Evolutionary conservation across 2,113 vertebrate genomes (phyloP), one percentile per base, ranked within the genome.

Genomic region (Epinephelus cyanopodus): DNA sequence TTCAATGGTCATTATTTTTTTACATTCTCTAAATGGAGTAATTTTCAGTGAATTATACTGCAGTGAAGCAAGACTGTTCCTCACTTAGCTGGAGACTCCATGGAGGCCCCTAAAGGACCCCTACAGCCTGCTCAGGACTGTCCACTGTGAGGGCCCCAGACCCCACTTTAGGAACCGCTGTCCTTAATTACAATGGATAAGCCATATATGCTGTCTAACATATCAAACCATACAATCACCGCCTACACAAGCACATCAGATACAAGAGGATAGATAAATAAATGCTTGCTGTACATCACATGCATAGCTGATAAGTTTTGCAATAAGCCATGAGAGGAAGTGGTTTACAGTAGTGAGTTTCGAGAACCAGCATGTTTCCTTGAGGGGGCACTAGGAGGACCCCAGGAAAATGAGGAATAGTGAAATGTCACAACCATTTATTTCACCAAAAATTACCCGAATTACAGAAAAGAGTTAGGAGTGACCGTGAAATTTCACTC

Each of bases 331-430:
- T 21, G 21, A 39, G 37, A 66, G 29, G 48, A 39, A 57, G 33
- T 48, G 21, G n/a, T 29, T 82, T 39, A 6, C 21, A 67, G 39
- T 12, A 81, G 52, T 54, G 39, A 68, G 58, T 54, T 13, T 53
- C 61, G 78, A 60, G 52, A 12, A 58, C 1, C 12, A 63, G 56
- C 64, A 61, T 19, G 53, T 67, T 75, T 67, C 56, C 42, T 61
- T 68, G 10, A 86, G 25, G 29, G 50, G 64, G 9, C 23, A 56
- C 39, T 17, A 7, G 4, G 29, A 18, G 25, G 50, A 33, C n/a
- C n/a, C 18, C 42, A 61, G 11, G n/a, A 42, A 81, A 82, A 80
- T 68, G n/a, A 23, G 15, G 17, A 76, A 18, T 17, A 18, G 66
- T 52, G 50, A 10, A 27, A 54, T 66, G 50, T 56, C 9, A 37